phyloP scores from a whole-genome alignment of 2,888 invertebrate genomes.

The Callyntrura sp. region DNA sequence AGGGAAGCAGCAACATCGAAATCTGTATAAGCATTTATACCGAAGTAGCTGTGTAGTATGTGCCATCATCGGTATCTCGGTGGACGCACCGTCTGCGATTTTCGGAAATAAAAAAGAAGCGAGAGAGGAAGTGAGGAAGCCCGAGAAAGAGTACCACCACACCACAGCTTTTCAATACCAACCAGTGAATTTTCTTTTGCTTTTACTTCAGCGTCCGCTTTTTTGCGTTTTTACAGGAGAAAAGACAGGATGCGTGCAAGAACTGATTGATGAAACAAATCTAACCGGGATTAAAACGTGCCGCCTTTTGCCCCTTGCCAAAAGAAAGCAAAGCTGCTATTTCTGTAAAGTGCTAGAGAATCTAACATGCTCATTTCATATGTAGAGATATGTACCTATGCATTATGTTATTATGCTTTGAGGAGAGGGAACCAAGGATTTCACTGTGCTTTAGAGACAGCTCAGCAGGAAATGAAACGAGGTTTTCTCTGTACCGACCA shows the following conservation, averaged over 20 bases:
- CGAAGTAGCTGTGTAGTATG: conserved; percentile 18
- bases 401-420: neutral
- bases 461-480: neutral
- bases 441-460: neutral
- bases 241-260: conserved; percentile 61
- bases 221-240: neutral
- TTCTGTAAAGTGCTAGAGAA: neutral
- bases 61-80: neutral
- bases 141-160: neutral
- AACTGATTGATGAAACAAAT: conserved; percentile 76
- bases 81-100: conserved; percentile 62
- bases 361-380: neutral
- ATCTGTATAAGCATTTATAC: neutral
- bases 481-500: neutral
- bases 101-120: conserved; percentile 25
- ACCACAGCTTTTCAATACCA: neutral
- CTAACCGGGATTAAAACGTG: conserved; percentile 61
- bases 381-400: too few species aligned
- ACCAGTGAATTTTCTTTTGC: conserved; percentile 16
- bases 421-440: neutral
- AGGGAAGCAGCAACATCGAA: neutral
- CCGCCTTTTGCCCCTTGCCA: conserved; percentile 33
- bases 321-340: conserved; percentile 38
- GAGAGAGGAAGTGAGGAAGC: conserved; percentile 24
- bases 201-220: neutral